These are phyloP conservation scores for Vultur gryphus DNA, from an alignment of 2,797 vertebrate species.

Conservation along the genomic window DNA sequence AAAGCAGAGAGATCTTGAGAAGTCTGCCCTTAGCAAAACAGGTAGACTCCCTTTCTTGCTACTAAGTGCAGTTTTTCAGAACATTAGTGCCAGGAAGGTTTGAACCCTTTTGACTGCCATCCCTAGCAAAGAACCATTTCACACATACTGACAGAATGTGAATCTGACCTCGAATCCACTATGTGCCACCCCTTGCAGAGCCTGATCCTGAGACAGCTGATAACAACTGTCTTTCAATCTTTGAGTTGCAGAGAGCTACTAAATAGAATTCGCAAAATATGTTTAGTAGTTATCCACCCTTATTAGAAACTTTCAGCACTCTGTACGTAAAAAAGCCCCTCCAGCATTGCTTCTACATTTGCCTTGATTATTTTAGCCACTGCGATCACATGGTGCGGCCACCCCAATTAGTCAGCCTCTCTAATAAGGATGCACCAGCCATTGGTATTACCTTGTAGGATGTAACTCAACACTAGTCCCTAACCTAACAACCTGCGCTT, in stretches of 20 bases:
- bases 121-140: not conserved
- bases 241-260: not conserved
- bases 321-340: not conserved
- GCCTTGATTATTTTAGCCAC: not conserved
- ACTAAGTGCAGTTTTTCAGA: not conserved
- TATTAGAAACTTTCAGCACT: not conserved
- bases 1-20: not conserved
- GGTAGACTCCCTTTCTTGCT: not conserved
- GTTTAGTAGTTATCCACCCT: not conserved
- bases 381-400: not conserved
- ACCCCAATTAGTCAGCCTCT: not conserved
- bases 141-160: not conserved
- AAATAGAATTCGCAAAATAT: not conserved
- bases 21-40: not conserved
- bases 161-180: not conserved
- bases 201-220: not conserved
- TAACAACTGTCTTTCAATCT: not conserved
- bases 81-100: not conserved
- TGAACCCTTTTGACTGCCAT: not conserved
- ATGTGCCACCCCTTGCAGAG: not conserved
- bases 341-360: not conserved
- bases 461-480: not conserved
- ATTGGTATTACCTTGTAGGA: not conserved
- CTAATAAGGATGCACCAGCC: not conserved
- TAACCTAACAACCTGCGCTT: not conserved